Conservation (phyloP, 2,888 invertebrate genomes). For the Drosophila eohydei region DNA sequence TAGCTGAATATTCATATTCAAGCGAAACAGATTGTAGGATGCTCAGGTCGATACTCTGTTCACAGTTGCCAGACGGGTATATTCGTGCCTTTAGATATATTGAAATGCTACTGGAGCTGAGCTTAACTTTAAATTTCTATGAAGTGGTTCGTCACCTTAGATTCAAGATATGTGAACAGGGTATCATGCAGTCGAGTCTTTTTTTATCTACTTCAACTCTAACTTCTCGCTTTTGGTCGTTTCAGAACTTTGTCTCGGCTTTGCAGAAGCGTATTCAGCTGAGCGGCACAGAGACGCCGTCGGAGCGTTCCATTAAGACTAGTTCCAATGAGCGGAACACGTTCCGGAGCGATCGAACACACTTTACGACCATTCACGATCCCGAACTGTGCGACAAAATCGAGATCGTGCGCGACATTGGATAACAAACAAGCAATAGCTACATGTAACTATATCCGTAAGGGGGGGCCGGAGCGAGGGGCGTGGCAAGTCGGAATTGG, state of each 20-base stretch:
- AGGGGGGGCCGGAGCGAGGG: conserved; percentile 45
- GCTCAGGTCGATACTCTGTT: no score
- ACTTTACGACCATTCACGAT: conserved; percentile 90
- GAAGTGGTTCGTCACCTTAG: no score
- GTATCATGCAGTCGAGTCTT: neutral
- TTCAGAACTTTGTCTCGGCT: conserved; percentile 92
- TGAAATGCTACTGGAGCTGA: no score
- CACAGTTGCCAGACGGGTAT: neutral
- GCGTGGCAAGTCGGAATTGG: conserved; percentile 24
- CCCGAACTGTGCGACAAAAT: conserved; percentile 86
- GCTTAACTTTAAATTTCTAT: no score
- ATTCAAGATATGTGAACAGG: conserved; percentile 28
- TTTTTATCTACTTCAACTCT: neutral
- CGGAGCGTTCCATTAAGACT: conserved; percentile 86
- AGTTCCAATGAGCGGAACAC: conserved; percentile 90
- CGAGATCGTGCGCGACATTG: conserved; percentile 85
- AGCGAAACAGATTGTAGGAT: neutral
- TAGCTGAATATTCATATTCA: neutral
- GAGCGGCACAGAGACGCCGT: conserved; percentile 86
- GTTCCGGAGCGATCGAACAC: conserved; percentile 90
- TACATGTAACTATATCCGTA: conserved; percentile 83
- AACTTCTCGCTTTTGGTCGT: neutral
- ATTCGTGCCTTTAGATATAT: neutral
- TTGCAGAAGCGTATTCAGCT: conserved; percentile 90
- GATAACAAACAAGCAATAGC: conserved; percentile 85